Base-by-base conservation (phyloP, 2,113 vertebrate genomes). In the Phasianus colchicus region DNA sequence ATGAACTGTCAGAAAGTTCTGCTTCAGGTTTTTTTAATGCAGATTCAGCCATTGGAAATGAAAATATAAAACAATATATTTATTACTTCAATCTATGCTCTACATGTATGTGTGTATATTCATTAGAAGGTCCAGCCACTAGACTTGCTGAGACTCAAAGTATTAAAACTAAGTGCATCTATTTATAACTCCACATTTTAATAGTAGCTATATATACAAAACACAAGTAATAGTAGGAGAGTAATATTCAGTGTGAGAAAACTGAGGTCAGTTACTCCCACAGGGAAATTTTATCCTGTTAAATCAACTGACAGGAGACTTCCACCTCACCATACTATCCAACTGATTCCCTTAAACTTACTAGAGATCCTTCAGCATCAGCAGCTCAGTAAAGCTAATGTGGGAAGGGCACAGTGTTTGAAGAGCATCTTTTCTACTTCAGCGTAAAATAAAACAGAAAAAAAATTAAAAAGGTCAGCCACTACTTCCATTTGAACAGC, bases 401-500 rank as follows among this genome's bases (percentile, higher is more conserved):
- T 9, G 58, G 82, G n/a, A 71, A 86, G 65, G 40, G 30, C 32
- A 66, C 19, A 72, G 22, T 73, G 48, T 88, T 90, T 92, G 67
- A 83, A 90, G 45, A 80, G 30, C 20, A 6, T 71, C 42, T 86
- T 79, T 93, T 45, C 45, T 66, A 54, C 64, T 83, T 92, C 55
- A 70, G 50, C 30, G 36, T 63, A 77, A 90, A 86, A 80, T 66
- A 75, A 82, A 69, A 70, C 14, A 50, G 83, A 81, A 63, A 72
- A 47, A 45, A 40, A 78, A 77, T 78, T 78, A 70, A 86, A 93
- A 93, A 94, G 70, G 67, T 91, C 85, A 94, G 38, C 67, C 38
- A 60, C 85, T 91, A 87, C 63, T 95, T 94, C 87, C 74, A 75
- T 89, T 82, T 93, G 50, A 96, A 94, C 57, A 85, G 74, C 48